These are phyloP conservation scores for Agrochola macilenta DNA, from an alignment of 2,888 invertebrate genomes.

Conservation along the genomic window DNA sequence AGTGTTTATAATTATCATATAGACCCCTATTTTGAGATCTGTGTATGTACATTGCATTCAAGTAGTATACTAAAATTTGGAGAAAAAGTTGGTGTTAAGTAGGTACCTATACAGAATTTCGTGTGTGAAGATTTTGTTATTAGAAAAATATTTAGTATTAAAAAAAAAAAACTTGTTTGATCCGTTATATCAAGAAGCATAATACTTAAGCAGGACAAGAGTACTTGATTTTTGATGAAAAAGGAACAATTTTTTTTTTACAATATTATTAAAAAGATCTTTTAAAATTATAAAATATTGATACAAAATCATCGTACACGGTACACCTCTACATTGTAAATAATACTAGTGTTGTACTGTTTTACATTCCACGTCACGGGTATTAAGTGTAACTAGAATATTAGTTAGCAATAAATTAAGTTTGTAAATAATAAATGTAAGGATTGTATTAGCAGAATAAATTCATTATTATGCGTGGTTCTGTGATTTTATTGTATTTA, in stretches of 20 bases:
- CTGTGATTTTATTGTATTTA: slow-evolving; percentile 15
- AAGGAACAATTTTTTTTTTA: background rate
- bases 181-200: background rate
- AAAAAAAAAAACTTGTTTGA: background rate
- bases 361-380: slow-evolving; percentile 60
- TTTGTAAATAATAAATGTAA: slow-evolving; percentile 58
- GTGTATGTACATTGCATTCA: slow-evolving; percentile 55
- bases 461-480: slow-evolving; percentile 65
- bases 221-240: background rate
- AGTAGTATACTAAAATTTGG: slow-evolving; percentile 24
- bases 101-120: background rate
- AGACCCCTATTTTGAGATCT: slow-evolving; percentile 67
- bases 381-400: slow-evolving; percentile 60
- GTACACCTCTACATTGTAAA: slow-evolving; percentile 51
- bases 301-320: slow-evolving; percentile 15
- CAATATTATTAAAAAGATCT: background rate
- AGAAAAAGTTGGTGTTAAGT: slow-evolving; percentile 21
- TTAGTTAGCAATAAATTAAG: slow-evolving; percentile 42
- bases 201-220: background rate
- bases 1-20: slow-evolving; percentile 46
- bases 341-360: slow-evolving; percentile 50
- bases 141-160: background rate
- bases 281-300: background rate
- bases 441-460: slow-evolving; percentile 65
- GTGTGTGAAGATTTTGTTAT: background rate